Conservation (phyloP, 1,140 invertebrate genomes). For the Eulimnadia texana region DNA sequence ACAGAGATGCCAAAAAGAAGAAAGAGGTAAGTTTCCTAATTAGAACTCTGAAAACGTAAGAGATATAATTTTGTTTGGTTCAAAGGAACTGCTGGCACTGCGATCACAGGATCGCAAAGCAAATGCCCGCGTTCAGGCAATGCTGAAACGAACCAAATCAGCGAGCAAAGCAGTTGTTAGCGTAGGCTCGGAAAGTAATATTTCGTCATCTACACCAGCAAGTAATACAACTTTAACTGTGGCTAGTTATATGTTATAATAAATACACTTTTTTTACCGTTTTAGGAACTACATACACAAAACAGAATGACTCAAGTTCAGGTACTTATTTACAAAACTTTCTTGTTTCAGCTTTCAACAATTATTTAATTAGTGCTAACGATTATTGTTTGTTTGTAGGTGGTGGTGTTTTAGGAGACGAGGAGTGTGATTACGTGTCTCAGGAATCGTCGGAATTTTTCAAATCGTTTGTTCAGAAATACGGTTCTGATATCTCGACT, state of each 20-base stretch:
- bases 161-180: constrained; percentile 70
- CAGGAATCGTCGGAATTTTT: constrained; percentile 63
- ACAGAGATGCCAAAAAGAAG: constrained; percentile 45
- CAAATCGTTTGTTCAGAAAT: constrained; percentile 69
- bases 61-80: constrained; percentile 15
- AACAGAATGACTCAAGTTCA: too few species aligned
- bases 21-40: constrained; percentile 35
- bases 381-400: too few species aligned
- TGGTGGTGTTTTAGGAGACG: constrained; percentile 65
- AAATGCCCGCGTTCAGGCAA: constrained; percentile 40
- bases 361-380: too few species aligned
- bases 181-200: constrained; percentile 35
- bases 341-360: too few species aligned
- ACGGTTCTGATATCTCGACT: constrained; percentile 40
- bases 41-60: constrained; percentile 8
- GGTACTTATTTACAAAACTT: too few species aligned
- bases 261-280: too few species aligned
- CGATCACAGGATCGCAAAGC: constrained; percentile 48
- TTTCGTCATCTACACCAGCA: constrained; percentile 46
- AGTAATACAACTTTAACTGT: constrained; percentile 57
- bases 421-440: constrained; percentile 79
- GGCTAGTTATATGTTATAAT: constrained; percentile 32
- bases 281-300: too few species aligned
- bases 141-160: constrained; percentile 65
- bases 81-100: constrained; percentile 47